Base-by-base conservation (phyloP, 92 coral and sea anemone genomes). In the Hydrozoanthus gracilis region DNA sequence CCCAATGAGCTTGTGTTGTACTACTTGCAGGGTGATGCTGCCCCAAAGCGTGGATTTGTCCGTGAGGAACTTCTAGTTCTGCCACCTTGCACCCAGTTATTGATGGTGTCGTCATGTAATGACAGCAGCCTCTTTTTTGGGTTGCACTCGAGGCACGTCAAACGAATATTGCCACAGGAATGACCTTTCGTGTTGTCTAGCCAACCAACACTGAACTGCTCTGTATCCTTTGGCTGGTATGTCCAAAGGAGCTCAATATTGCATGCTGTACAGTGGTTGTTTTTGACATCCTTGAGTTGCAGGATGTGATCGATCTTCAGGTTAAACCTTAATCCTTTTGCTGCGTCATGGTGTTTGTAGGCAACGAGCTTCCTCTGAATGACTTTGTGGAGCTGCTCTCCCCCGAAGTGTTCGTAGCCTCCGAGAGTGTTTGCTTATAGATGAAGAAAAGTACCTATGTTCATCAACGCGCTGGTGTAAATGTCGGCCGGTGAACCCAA, bases 271-370 rank as follows among this genome's bases (percentile, higher is more conserved):
- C 80, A 75, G 20, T 18, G 80, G 60, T 75, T 48, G 0, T 35
- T 4, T 51, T 39, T 3, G 9, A 11, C 17, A 10, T 77, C 17
- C 17, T 50, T 60, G 51, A 77, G 83, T 20, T 46, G 52, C 20
- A 72, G 77, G 55, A 72, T 11, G 68, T 77, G 66, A 18, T 77
- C 47, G 50, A 51, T 4, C 66, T 77, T 54, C 6, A 77, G 67
- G 83, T 77, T 16, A 16, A 76, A 70, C 77, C 56, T 4, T 3
- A 11, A 3, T 3, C 10, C 77, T 48, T 72, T 46, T 17, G 51
- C 15, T 55, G 46, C 54, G 20, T 72, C 77, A 52, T 46, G 77
- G 7, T 55, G 77, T 18, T 44, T 44, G 75, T 35, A 44, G 14
- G 50, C 75, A 4, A 35, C 50, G 14, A 70, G 75, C 50, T 35